Evolutionary conservation across 2,888 invertebrate species (phyloP), one percentile per base, ranked within the genome.

Genomic region (Ennomos erosarius): DNA sequence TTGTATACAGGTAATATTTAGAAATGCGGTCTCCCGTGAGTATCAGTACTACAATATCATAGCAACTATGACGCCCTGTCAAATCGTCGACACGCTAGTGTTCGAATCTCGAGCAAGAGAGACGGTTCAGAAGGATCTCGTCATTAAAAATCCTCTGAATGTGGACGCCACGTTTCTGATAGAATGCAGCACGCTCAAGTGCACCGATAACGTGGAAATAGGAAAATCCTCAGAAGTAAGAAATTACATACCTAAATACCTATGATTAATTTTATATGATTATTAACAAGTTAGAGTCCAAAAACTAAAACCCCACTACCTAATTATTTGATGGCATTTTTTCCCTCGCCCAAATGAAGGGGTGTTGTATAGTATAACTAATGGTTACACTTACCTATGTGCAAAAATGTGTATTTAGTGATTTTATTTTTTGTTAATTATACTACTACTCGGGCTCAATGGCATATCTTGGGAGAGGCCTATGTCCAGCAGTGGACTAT

Each of bases 41-140:
- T 91, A 88, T 55, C 92, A 92, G 65, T 90, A 69, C 73, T 92
- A 91, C 77, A 81, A 80, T 49, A 78, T 92, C 16, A 65, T 63
- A 12, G 77, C 75, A 12, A 69, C 71, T 0, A 82, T 92, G 9
- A 82, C 77, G 8, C 72, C 80, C 3, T 86, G 89, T 65, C 73
- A 76, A 13, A 78, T 90, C 8, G 83, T 86, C 33, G 89, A 82
- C 60, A 84, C 84, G 6, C 63, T 92, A 59, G 74, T 71, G 10
- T 87, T 91, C 61, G 70, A 67, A 51, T 81, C 84, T 0, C 81
- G 84, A 9, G 92, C 92, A 2, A 79, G 91, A 0, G 92, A 92
- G 65, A 77, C 81, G 0, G 67, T 81, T 8, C 84, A 83, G 64
- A 79, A 75, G 51, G 85, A 90, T 35, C 64, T 92, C 0, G 62